Conservation (phyloP, 2,113 vertebrate species). For the Myocastor coypus region DNA sequence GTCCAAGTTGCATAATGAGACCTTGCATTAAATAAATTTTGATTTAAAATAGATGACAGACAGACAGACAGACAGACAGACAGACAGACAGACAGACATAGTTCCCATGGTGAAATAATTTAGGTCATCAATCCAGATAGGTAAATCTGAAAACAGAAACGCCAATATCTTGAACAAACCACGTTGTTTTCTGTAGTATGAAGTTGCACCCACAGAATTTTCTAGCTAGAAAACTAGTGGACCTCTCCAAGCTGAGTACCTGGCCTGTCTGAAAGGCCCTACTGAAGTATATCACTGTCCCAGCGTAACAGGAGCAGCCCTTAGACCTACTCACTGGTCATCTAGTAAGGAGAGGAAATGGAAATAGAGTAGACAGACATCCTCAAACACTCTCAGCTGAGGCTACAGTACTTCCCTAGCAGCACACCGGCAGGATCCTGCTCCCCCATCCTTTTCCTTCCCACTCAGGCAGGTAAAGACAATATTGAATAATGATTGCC, state of each 20-base stretch:
- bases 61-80: too few relatives aligned
- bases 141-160: background rate
- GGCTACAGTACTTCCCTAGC: background rate
- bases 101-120: background rate
- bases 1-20: too few relatives aligned
- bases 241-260: background rate
- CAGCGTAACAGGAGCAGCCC: background rate
- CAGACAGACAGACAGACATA: too few relatives aligned
- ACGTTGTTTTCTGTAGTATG: background rate
- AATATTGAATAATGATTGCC: constrained; percentile 10
- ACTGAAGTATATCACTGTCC: background rate
- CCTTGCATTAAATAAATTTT: too few relatives aligned
- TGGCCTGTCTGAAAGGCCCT: background rate
- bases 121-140: background rate
- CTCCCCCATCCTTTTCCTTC: background rate
- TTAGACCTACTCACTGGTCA: background rate
- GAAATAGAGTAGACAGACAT: background rate
- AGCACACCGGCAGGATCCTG: background rate
- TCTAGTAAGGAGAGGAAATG: background rate
- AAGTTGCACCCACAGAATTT: background rate
- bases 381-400: background rate
- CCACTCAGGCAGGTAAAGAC: background rate
- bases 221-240: background rate
- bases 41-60: too few relatives aligned
- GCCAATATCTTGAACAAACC: background rate